Conservation (phyloP, 92 coral and sea anemone species). For the Parazoanthus darwini region DNA sequence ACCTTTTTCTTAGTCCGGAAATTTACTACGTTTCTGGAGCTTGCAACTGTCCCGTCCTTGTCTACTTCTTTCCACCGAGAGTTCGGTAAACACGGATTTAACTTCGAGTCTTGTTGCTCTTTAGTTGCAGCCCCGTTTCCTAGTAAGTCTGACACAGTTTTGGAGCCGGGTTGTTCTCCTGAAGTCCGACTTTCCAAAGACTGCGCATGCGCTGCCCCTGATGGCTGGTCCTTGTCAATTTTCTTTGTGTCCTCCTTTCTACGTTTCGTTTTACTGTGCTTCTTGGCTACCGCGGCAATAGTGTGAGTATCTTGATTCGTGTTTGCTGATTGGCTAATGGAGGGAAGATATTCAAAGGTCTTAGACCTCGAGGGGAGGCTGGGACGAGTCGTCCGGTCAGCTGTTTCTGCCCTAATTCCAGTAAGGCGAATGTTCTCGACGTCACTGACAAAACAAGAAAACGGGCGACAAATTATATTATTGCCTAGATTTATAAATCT, state of each 20-base stretch:
- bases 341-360: constrained; percentile 42
- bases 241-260: not conserved
- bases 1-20: constrained; percentile 41
- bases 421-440: constrained; percentile 68
- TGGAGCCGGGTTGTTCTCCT: not conserved
- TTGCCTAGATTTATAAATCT: no score
- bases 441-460: constrained; percentile 44
- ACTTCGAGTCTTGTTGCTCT: not conserved
- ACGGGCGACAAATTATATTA: no score
- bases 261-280: not conserved
- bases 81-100: not conserved
- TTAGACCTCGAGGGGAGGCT: constrained; percentile 37
- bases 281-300: constrained; percentile 19
- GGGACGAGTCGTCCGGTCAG: constrained; percentile 40
- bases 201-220: not conserved
- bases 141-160: not conserved
- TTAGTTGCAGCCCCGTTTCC: not conserved
- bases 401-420: constrained; percentile 62
- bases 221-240: not conserved
- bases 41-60: constrained; percentile 9
- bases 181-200: not conserved
- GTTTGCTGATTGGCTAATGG: constrained; percentile 41
- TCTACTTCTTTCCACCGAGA: constrained; percentile 40
- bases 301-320: constrained; percentile 10
- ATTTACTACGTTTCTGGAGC: constrained; percentile 47